Conservation (phyloP, 2,888 invertebrate genomes). For the Athripsodes cinereus region DNA sequence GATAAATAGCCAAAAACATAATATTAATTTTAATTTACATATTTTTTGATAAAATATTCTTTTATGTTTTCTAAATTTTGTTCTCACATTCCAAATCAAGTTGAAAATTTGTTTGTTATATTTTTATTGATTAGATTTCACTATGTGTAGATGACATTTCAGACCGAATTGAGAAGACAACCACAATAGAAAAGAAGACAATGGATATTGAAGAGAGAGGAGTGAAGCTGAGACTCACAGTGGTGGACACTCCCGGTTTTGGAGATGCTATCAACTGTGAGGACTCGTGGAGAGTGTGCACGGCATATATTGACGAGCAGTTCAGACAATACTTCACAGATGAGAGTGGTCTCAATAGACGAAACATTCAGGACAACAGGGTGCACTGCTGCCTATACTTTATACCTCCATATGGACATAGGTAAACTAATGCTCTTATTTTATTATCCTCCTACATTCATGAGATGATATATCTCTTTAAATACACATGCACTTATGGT, state of each 20-base stretch:
- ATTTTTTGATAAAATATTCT: too few relatives aligned
- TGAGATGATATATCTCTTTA: too few relatives aligned
- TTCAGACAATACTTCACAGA: constrained; percentile 79
- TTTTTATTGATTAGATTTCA: too few relatives aligned
- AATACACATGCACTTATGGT: too few relatives aligned
- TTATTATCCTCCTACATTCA: too few relatives aligned
- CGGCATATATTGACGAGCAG: constrained; percentile 89
- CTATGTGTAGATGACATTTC: too few relatives aligned
- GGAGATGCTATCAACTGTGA: constrained; percentile 91
- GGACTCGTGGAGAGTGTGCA: constrained; percentile 89
- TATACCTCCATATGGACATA: constrained; percentile 92
- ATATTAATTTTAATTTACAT: too few relatives aligned
- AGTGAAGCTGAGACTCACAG: constrained; percentile 81
- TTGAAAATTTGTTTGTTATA: constrained; percentile 1
- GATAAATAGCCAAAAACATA: too few relatives aligned
- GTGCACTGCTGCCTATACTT: constrained; percentile 96
- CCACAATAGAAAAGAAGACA: constrained; percentile 69
- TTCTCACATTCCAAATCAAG: too few relatives aligned
- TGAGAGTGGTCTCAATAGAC: constrained; percentile 90
- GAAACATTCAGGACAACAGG: constrained; percentile 92
- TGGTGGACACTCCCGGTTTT: constrained; percentile 94
- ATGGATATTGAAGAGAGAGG: constrained; percentile 95
- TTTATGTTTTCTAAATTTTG: too few relatives aligned
- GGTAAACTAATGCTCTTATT: constrained; percentile 61
- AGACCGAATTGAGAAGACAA: constrained; percentile 64